These are phyloP conservation scores for Ailurus styani DNA, from an alignment of 2,113 vertebrate species.

Conservation along the genomic window DNA sequence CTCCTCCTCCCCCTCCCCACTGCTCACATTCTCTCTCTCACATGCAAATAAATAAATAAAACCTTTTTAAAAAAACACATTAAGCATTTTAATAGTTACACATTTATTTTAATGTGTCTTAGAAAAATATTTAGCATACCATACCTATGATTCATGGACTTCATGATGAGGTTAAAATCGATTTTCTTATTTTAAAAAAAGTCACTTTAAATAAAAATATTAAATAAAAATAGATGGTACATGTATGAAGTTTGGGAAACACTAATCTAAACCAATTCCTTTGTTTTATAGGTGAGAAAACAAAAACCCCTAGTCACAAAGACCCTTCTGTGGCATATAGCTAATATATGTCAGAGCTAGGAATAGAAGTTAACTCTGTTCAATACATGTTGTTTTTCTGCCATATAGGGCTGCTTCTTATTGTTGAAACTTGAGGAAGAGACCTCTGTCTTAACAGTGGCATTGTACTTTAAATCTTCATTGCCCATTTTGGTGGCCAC, in stretches of 20 bases:
- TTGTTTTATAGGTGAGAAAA: not conserved
- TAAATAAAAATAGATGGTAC: not conserved
- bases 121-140: not conserved
- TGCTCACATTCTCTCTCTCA: not conserved
- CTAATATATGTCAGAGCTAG: not conserved
- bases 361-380: not conserved
- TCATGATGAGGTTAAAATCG: not conserved
- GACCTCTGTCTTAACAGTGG: not conserved
- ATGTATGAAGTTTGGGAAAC: not conserved
- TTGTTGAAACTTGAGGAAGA: not conserved
- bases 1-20: not conserved
- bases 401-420: not conserved
- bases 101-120: conserved; percentile 13
- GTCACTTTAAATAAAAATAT: conserved; percentile 43
- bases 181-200: conserved; percentile 30
- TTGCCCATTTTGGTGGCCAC: not conserved
- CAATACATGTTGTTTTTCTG: not conserved
- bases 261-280: not conserved
- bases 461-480: not conserved
- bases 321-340: not conserved
- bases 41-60: not conserved
- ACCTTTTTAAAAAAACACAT: not conserved
- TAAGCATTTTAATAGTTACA: not conserved
- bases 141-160: not conserved
- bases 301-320: not conserved